phyloP scores from a whole-genome alignment of 2,113 vertebrate species.

The Xiphorhynchus elegans region DNA sequence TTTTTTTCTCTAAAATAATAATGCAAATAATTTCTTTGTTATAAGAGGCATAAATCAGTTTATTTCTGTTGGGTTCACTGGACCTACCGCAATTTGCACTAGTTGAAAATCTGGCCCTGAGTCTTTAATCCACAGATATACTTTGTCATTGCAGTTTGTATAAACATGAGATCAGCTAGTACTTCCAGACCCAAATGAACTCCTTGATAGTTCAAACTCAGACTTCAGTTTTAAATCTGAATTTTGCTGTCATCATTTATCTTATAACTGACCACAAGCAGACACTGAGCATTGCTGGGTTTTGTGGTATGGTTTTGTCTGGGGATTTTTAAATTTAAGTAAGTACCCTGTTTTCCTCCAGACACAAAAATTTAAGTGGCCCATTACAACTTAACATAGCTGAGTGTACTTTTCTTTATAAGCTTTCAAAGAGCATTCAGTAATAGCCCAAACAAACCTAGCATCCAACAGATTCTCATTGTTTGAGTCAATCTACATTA shows the following conservation, averaged over 20 bases:
- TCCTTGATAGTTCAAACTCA: constrained; percentile 52
- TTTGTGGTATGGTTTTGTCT: constrained; percentile 37
- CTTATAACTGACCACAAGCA: background rate
- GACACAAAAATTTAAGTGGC: constrained; percentile 30
- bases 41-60: constrained; percentile 6
- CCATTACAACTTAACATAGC: constrained; percentile 29
- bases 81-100: constrained; percentile 47
- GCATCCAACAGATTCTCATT: constrained; percentile 44
- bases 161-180: constrained; percentile 59
- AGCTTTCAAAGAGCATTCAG: constrained; percentile 34
- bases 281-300: background rate
- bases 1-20: background rate
- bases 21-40: constrained; percentile 4
- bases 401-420: constrained; percentile 11
- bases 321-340: constrained; percentile 8
- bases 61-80: constrained; percentile 7
- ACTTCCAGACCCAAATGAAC: constrained; percentile 46
- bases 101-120: constrained; percentile 40
- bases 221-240: constrained; percentile 39
- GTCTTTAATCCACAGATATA: constrained; percentile 61
- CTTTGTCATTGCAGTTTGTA: constrained; percentile 47
- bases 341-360: background rate
- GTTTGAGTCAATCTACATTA: constrained; percentile 45
- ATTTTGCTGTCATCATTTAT: constrained; percentile 45
- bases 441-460: constrained; percentile 48